Base-by-base conservation (phyloP, 1,140 invertebrate genomes). In the Manduca sexta region DNA sequence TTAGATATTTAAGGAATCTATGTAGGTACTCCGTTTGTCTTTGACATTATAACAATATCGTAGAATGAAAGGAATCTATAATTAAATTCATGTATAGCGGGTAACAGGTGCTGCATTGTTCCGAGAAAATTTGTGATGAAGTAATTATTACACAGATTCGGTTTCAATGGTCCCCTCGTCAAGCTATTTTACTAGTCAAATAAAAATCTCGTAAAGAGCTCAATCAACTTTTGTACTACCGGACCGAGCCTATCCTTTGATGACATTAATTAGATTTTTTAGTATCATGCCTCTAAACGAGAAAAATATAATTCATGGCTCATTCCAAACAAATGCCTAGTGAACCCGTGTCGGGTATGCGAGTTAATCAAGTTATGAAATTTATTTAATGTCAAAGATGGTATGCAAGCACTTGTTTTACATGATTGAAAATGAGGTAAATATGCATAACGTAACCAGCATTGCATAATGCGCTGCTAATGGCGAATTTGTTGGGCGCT, bases 211-310 rank as follows among this genome's bases (percentile, higher is more conserved):
- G 64, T 71, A 71, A 66, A 64, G 53, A 61, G 49, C 64, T 64
- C 64, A 61, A 68, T 69, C 59, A 69, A 68, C 51, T 66, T 64
- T 58, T 48, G 34, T 55, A 49, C 44, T 46, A 37, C 41, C 15
- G 49, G 35, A 15, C 31, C 52, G 47, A 47, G 47, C 47, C 55
- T 12, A 49, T 47, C 54, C 64, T 72, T 77, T 74, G 66, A 72
- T 38, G 50, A 45, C 58, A 54, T 65, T 70, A 72, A 74, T 77
- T 66, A 68, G 60, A 52, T 69, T 69, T 65, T 68, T 60, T 42
- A 42, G 21, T 33, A 45, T 56, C 47, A 41, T 29, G 40, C 13
- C 3, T 14, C 31, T 26, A 49, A 61, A 45, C 42, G 18, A 47
- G 31, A 42, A 45, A 46, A 42, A 33, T 12, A 34, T n/a, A 18